These are phyloP conservation scores for human DNA, from an alignment of 2,113 vertebrate species.

Conservation along the genomic window DNA sequence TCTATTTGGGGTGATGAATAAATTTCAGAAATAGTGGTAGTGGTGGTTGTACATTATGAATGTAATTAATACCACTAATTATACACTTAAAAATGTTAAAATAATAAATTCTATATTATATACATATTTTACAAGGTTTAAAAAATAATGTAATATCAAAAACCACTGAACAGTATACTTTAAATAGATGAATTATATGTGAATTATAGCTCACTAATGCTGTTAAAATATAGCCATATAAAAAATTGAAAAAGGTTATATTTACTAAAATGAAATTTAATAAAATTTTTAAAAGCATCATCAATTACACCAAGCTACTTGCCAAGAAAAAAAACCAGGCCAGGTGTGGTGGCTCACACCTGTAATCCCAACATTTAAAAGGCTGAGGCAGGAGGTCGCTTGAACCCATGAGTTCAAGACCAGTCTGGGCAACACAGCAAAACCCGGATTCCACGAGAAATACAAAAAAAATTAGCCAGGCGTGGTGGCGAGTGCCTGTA, in stretches of 20 bases:
- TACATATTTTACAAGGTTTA: neutral
- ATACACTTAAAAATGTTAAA: neutral
- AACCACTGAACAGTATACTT: neutral
- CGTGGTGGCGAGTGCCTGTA: too few relatives aligned
- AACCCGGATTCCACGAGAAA: too few relatives aligned
- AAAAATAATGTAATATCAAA: neutral
- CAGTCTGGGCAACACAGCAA: too few relatives aligned
- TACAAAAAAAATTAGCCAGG: too few relatives aligned
- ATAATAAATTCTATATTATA: neutral
- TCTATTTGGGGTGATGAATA: neutral
- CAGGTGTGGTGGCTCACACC: too few relatives aligned
- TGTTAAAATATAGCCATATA: neutral
- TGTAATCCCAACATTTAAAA: too few relatives aligned
- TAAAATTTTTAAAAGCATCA: neutral
- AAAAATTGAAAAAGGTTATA: neutral
- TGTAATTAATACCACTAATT: neutral
- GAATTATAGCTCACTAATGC: neutral
- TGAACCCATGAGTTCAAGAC: too few relatives aligned
- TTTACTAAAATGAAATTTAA: neutral
- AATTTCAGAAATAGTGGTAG: neutral
- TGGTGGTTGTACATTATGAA: neutral
- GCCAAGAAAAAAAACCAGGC: neutral
- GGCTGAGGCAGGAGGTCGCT: too few relatives aligned
- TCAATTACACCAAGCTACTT: neutral
- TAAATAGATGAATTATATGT: neutral